Evolutionary conservation across 2,797 vertebrate genomes (phyloP).

Genomic region (Xiphophorus birchmanni): DNA sequence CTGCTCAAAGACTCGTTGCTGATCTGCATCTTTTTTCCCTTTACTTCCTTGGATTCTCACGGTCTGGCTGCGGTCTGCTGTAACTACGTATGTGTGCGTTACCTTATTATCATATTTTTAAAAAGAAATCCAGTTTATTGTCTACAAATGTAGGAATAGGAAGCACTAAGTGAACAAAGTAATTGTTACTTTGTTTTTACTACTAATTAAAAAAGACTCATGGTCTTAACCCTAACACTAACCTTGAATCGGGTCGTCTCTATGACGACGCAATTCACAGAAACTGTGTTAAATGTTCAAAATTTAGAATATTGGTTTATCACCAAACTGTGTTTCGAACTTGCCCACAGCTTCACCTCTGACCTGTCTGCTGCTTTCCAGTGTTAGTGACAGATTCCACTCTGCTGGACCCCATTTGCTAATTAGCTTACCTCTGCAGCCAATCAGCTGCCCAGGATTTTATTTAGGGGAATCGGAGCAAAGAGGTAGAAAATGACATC

Average conservation of each 20-base stretch:
- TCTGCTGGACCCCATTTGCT: background rate
- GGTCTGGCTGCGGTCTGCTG: constrained; percentile 9
- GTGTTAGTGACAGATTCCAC: background rate
- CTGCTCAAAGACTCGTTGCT: constrained; percentile 29
- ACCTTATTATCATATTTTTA: too few relatives aligned
- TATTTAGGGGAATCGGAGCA: background rate
- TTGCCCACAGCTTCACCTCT: background rate
- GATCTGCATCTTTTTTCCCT: constrained; percentile 28
- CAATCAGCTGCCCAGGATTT: background rate
- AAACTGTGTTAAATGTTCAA: background rate
- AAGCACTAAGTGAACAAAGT: background rate
- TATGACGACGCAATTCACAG: background rate
- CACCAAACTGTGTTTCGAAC: background rate
- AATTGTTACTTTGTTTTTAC: background rate
- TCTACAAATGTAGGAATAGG: background rate
- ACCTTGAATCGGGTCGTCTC: too few relatives aligned
- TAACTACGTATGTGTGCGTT: background rate
- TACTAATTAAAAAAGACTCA: background rate
- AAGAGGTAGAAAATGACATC: background rate
- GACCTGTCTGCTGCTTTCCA: background rate
- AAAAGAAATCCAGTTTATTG: too few relatives aligned
- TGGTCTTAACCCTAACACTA: too few relatives aligned
- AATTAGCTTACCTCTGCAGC: background rate
- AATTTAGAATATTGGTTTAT: background rate
- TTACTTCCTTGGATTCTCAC: constrained; percentile 55